Conservation (phyloP, 2,888 invertebrate species). For the Drosophila histrio region DNA sequence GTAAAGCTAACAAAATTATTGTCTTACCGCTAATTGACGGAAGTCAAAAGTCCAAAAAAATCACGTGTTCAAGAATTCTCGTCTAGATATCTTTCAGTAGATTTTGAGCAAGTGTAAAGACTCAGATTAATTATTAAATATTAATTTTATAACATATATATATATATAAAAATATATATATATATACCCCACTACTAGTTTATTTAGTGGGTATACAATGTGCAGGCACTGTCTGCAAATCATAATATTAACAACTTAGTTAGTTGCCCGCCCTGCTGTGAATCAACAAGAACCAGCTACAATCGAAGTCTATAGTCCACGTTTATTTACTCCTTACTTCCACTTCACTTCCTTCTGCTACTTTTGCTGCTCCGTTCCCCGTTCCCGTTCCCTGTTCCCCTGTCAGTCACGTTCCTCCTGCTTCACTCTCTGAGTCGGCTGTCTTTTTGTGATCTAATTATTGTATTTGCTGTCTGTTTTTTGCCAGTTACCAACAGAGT, state of each 20-base stretch:
- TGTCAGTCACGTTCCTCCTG: constrained; percentile 48
- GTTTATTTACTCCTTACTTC: constrained; percentile 38
- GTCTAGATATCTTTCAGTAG: not conserved
- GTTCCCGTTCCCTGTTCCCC: constrained; percentile 3
- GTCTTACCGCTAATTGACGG: constrained; percentile 8
- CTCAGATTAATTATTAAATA: not conserved
- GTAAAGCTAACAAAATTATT: constrained; percentile 14
- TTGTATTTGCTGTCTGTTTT: constrained; percentile 76
- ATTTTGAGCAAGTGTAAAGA: not conserved
- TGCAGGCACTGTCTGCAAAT: constrained; percentile 21
- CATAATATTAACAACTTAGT: constrained; percentile 56
- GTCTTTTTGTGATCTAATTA: constrained; percentile 74
- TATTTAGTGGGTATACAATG: constrained; percentile 21
- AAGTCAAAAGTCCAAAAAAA: not conserved
- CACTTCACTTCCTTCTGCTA: constrained; percentile 35
- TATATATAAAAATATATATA: not conserved
- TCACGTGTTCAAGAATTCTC: not conserved
- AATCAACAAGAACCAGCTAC: constrained; percentile 29
- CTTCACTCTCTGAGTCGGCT: constrained; percentile 43
- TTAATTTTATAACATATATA: not conserved
- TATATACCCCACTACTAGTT: not conserved
- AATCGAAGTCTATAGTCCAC: constrained; percentile 29
- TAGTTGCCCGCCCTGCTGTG: constrained; percentile 34
- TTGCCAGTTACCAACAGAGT: constrained; percentile 45
- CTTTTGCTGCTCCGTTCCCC: not conserved